Evolutionary conservation across 2,797 vertebrate genomes (phyloP).

Genomic region (Gallinago stenura): DNA sequence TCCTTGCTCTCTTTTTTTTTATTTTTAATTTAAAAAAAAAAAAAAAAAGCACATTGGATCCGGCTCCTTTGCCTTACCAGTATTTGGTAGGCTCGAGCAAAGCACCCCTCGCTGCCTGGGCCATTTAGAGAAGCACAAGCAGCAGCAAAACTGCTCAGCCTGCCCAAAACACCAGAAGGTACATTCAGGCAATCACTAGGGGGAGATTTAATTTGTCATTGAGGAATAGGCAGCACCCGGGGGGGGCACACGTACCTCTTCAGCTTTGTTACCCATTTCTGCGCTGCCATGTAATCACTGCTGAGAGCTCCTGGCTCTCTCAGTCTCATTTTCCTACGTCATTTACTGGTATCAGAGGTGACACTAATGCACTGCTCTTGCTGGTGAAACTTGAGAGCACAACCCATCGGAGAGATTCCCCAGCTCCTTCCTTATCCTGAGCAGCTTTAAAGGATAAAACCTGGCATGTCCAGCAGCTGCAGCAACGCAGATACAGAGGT

Average conservation of each 20-base stretch:
- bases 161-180: not conserved
- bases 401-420: not conserved
- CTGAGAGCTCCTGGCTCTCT: not conserved
- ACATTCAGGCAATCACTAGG: not conserved
- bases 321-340: not conserved
- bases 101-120: not conserved
- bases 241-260: not conserved
- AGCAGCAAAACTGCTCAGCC: not conserved
- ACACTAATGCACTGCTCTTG: not conserved
- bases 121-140: not conserved
- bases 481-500: not conserved
- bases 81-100: not conserved
- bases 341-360: not conserved
- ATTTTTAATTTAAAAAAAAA: not conserved
- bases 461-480: not conserved
- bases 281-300: rapidly evolving
- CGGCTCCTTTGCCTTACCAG: not conserved
- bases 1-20: not conserved
- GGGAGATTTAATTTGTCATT: not conserved
- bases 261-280: not conserved
- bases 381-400: not conserved
- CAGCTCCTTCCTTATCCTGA: not conserved
- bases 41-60: not conserved
- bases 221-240: not conserved
- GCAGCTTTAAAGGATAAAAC: not conserved